Evolutionary conservation across 1,140 invertebrate species (phyloP), one percentile per base, ranked within the genome.

Genomic region (Anoplolepis gracilipes): DNA sequence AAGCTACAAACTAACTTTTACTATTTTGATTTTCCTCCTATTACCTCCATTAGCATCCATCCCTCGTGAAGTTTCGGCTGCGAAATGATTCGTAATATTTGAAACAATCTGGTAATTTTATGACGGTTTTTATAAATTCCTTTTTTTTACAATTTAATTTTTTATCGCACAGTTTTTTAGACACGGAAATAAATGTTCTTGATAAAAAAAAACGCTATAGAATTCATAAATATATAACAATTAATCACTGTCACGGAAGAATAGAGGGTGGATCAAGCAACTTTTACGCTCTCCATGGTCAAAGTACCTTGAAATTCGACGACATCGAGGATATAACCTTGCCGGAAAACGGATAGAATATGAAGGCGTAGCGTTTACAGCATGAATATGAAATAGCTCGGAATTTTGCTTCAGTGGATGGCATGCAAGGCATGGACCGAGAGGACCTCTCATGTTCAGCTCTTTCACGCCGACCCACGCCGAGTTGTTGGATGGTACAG

Each of bases 381-480:
- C 36, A 67, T 67, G 36, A 67, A 67, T 67, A 67, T 67, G 53
- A 57, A 57, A 36, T 67, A 67, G 65, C 65, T 22, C 10, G 39
- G 39, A 39, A 25, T 25, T 67, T 39, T 10, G 36, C 65, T 4
- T 65, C 19, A 28, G 22, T 64, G 61, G 16, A n/a, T n/a, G 61
- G 30, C 13, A 64, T 33, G 28, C 16, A 10, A 28, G 6, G 25
- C 28, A 30, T 8, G 30, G 7, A 1, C 25, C 30, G 28, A 33
- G 7, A 33, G 28, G 6, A 30, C 19, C 8, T 67, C 22, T 30
- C 36, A 19, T 49, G 46, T 49, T 49, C 16, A n/a, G 36, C 39
- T 10, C 22, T 67, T 42, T 64, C 28, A 64, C 30, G 19, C 65
- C 53, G 53, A 57, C n/a, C 53, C 53, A 57, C 53, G 7, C 2